Base-by-base conservation (phyloP, 64 coral and sea anemone genomes). In the Montipora sp. region DNA sequence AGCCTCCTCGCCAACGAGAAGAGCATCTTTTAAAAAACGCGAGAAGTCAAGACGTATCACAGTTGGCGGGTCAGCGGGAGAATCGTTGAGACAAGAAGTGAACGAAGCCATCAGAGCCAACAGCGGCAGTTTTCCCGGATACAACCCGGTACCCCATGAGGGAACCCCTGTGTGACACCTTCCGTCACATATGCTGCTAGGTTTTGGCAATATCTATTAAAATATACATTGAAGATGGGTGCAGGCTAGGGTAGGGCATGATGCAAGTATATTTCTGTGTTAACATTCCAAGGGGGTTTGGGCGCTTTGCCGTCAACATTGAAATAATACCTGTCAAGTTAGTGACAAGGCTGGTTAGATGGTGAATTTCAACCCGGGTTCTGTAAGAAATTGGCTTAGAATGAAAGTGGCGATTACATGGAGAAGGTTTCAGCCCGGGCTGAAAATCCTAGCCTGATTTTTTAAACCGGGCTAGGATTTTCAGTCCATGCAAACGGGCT, bases 141-240 rank as follows among this genome's bases (percentile, higher is more conserved):
- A 3, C 15, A 84, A 84, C 71, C 82, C 82, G 18, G 46, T 67
- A 72, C 47, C 63, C 43, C 61, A 19, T 7, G 82, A 73, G 82
- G 82, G 82, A 9, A 85, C 82, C 18, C 82, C 82, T 12, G 82
- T 85, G 47, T 85, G 65, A 85, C 61, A 15, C n/a, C 65, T n/a
- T 8, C 18, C 63, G 2, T 18, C 8, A 3, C 16, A 63, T 12
- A 8, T 57, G 53, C 53, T 36, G 53, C 53, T 57, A 57, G 53
- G 53, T 57, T 57, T 57, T 11, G 53, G 7, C 6, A 57, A 57
- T 57, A 1, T 57, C 11, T 11, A 5, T 63, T 15, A 12, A 16
- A 63, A 63, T 63, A 12, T 63, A 7, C 60, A 12, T 12, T 3
- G 3, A 63, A 63, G 11, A 63, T 4, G 14, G 60, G 60, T 16